These are phyloP conservation scores for Trididemnum clinides DNA, from an alignment of 23 tunicate species.

Conservation along the genomic window DNA sequence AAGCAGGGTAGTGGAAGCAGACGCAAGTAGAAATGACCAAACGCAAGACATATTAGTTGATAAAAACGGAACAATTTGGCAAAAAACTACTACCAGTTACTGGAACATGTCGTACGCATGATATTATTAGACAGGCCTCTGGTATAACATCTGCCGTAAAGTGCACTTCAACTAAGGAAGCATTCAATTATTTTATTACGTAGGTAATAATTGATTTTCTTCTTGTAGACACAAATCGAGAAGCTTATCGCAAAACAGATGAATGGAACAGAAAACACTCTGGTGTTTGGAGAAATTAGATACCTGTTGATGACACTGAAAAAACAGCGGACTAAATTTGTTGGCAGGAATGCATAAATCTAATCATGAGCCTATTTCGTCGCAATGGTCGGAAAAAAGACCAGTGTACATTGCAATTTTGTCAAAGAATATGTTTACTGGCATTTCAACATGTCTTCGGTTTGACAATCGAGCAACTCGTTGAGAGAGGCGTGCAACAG, in stretches of 20 bases:
- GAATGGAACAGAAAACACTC: not conserved
- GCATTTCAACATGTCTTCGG: conserved; percentile 2
- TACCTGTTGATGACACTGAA: conserved; percentile 6
- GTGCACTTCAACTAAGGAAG: not conserved
- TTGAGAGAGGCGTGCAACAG: not conserved
- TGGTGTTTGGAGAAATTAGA: not conserved
- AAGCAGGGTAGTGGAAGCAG: not conserved
- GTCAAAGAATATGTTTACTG: not conserved
- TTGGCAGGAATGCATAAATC: conserved; percentile 14
- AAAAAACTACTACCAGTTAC: not conserved
- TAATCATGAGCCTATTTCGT: conserved; percentile 13
- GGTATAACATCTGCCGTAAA: conserved; percentile 19
- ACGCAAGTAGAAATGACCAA: conserved; percentile 9
- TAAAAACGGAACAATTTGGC: not conserved
- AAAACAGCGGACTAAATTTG: not conserved
- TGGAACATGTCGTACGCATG: not conserved
- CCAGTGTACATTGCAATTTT: not conserved
- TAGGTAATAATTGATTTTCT: not conserved
- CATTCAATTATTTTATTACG: conserved; percentile 9
- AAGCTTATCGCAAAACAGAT: conserved; percentile 13
- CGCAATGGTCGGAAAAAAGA: not conserved
- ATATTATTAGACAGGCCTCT: not conserved
- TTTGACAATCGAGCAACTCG: not conserved
- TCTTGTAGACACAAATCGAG: conserved; percentile 9
- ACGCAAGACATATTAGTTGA: not conserved